Evolutionary conservation across 2,797 vertebrate genomes (phyloP).

Genomic region (Liasis olivaceus): DNA sequence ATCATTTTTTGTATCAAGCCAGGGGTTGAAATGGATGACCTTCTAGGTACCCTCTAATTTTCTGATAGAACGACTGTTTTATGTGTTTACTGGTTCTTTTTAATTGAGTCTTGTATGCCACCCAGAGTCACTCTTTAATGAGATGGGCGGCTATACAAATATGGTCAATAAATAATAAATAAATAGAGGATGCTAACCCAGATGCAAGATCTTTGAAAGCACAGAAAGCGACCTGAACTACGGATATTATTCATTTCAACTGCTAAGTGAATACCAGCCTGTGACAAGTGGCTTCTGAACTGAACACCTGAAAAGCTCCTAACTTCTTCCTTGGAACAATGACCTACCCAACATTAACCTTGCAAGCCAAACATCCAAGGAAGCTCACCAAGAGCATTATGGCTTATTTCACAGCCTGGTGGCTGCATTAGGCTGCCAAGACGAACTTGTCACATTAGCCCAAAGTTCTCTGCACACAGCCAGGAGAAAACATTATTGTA

Average conservation of each 20-base stretch:
- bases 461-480: background rate
- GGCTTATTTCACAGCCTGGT: background rate
- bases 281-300: background rate
- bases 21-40: too few species aligned
- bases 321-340: background rate
- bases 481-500: background rate
- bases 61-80: too few species aligned
- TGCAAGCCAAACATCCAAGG: background rate
- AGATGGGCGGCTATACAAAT: too few species aligned
- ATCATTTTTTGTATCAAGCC: too few species aligned
- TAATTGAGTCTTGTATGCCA: too few species aligned
- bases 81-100: too few species aligned
- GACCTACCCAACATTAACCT: background rate
- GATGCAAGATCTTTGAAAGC: too few species aligned
- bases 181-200: too few species aligned
- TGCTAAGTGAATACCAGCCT: background rate
- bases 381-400: background rate
- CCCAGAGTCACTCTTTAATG: too few species aligned
- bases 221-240: too few species aligned
- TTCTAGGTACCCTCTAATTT: too few species aligned
- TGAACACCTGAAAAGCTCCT: background rate
- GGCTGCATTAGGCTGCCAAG: background rate
- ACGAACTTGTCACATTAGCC: background rate
- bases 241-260: background rate
- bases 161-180: too few species aligned